phyloP scores from a whole-genome alignment of 1,140 invertebrate species.

The Drosophila trapezifrons region DNA sequence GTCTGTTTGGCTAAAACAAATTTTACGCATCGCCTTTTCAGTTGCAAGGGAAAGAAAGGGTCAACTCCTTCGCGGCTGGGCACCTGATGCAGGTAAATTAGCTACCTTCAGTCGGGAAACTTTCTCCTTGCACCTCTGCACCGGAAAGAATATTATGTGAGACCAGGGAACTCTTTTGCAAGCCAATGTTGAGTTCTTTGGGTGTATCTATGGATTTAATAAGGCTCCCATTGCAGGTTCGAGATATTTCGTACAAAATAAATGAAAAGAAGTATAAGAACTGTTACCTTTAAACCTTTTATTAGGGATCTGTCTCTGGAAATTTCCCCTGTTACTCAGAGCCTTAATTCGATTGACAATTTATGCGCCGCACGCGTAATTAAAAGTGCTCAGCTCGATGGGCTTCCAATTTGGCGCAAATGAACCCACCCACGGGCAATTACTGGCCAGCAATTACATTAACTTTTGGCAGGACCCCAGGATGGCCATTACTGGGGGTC shows the following conservation, averaged over 20 bases:
- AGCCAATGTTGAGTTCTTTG: too few relatives aligned
- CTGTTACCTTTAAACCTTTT: neutral
- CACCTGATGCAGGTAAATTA: constrained; percentile 64
- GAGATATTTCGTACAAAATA: neutral
- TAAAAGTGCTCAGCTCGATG: constrained; percentile 63
- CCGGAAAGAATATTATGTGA: neutral
- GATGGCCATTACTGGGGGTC: constrained; percentile 48
- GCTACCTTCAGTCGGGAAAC: constrained; percentile 26
- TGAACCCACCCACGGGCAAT: constrained; percentile 60
- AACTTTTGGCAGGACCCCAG: constrained; percentile 50
- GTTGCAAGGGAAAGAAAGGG: constrained; percentile 23
- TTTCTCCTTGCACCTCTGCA: constrained; percentile 17
- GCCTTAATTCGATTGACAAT: constrained; percentile 49
- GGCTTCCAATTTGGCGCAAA: constrained; percentile 62
- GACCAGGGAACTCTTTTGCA: too few relatives aligned
- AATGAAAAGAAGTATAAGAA: too few relatives aligned
- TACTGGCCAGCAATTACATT: constrained; percentile 71
- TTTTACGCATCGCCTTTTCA: constrained; percentile 61
- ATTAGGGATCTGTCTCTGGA: neutral
- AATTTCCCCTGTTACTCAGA: neutral
- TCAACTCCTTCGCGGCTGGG: constrained; percentile 70
- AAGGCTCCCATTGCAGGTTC: too few relatives aligned
- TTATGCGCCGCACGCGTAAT: constrained; percentile 59
- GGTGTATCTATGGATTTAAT: neutral
- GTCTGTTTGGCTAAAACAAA: constrained; percentile 69